phyloP scores from a whole-genome alignment of 2,888 invertebrate genomes.

The Oscheius myriophilus region DNA sequence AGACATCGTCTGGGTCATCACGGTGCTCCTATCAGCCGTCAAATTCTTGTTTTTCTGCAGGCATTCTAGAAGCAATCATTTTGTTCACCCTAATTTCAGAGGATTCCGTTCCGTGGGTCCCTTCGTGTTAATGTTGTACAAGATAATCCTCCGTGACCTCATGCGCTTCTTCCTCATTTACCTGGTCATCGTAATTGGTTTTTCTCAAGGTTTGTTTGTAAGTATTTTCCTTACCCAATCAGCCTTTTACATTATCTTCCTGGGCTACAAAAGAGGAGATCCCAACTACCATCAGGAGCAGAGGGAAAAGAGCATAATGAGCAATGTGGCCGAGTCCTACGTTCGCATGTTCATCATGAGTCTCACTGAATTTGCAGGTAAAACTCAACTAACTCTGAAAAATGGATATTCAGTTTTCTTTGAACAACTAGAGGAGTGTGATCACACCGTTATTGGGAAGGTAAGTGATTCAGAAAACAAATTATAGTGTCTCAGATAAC shows the following conservation, averaged over 20 bases:
- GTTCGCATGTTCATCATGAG: constrained; percentile 92
- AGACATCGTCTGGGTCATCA: constrained; percentile 89
- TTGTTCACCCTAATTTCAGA: constrained; percentile 77
- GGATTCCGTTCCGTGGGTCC: constrained; percentile 98
- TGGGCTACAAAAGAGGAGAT: constrained; percentile 59
- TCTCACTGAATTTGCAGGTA: constrained; percentile 86
- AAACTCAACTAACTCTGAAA: constrained; percentile 69
- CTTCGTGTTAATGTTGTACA: constrained; percentile 99
- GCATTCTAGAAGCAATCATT: constrained; percentile 73
- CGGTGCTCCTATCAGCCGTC: constrained; percentile 93
- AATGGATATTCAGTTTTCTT: constrained; percentile 78
- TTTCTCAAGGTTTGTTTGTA: constrained; percentile 84
- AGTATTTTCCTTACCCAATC: background rate
- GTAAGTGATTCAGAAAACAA: constrained; percentile 30
- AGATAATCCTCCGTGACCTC: constrained; percentile 97
- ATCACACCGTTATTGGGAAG: constrained; percentile 79
- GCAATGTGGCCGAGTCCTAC: constrained; percentile 87
- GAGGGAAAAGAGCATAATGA: constrained; percentile 67
- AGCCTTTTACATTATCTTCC: constrained; percentile 74
- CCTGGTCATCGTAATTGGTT: constrained; percentile 93
- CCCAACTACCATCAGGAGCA: constrained; percentile 10
- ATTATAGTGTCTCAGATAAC: constrained; percentile 73
- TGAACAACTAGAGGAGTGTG: constrained; percentile 82
- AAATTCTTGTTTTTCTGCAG: constrained; percentile 97
- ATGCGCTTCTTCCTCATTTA: constrained; percentile 95